Evolutionary conservation across 2,113 vertebrate species (phyloP), one percentile per base, ranked within the genome.

Genomic region (Myrmecobius fasciatus): DNA sequence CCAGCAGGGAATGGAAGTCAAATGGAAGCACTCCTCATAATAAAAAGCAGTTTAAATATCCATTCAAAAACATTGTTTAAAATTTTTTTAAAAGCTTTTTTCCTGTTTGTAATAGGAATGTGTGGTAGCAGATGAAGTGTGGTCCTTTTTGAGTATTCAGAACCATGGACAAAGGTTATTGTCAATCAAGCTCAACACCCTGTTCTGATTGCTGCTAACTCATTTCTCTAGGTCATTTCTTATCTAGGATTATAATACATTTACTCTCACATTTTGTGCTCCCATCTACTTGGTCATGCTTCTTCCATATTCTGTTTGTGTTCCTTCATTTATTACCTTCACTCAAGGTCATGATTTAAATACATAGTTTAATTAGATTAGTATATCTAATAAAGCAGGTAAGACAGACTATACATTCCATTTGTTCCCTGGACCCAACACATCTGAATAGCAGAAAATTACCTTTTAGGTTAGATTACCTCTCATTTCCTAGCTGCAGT

Each of bases 11-110:
- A 90, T 93, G 95, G 36, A 83, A 83, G 67, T 83, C 67, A 52
- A 92, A 52, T 95, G 52, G 20, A 20, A 92, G 56, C 3, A 0
- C 22, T 26, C 93, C 7, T 53, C 89, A 12, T 60, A 31, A 93
- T 89, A 49, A 90, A 92, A 95, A 93, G 54, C 3, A 60, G 11
- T 46, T 46, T 24, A 94, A 95, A 94, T 89, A 36, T 91, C 26
- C 54, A 26, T 25, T 75, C n/a, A 88, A 51, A 92, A 25, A 88
- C 92, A 24, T 94, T 75, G 11, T 28, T 95, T 93, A 83, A 52
- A 43, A 8, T 67, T 36, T 67, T 36, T 67, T n/a, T 20, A 25
- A 53, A 56, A 60, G 1, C 20, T 43, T 83, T 83, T 75, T 5
- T 83, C 43, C n/a, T 83, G 36, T 17, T 22, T 83, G 67, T 83